Conservation (phyloP, 2,113 vertebrate species). For the Puma concolor region DNA sequence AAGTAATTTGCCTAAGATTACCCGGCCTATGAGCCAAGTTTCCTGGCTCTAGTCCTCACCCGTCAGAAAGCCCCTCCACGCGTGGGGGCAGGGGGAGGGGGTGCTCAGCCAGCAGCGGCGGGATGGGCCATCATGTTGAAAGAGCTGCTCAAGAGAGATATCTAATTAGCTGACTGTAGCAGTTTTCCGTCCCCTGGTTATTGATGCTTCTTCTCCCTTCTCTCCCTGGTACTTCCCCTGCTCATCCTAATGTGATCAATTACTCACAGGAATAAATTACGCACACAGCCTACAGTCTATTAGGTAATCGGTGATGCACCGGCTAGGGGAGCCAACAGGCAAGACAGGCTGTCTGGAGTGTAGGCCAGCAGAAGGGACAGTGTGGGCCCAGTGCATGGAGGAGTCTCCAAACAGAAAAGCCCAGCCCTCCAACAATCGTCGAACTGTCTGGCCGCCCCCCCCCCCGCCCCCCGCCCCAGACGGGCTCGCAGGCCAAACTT, state of each 20-base stretch:
- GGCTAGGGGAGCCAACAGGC: conserved; percentile 14
- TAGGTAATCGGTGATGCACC: conserved; percentile 11
- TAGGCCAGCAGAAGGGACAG: neutral
- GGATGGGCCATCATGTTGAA: neutral
- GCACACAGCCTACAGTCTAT: conserved; percentile 60
- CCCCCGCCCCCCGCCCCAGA: neutral
- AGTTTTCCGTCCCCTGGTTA: conserved; percentile 26
- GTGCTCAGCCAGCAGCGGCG: neutral
- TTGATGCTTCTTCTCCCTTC: conserved; percentile 39
- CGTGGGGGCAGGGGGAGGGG: neutral
- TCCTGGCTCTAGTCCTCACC: neutral
- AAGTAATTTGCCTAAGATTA: neutral
- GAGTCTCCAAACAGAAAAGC: neutral
- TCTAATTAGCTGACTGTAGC: conserved; percentile 54
- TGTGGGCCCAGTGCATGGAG: neutral
- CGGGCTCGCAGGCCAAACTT: conserved; percentile 14
- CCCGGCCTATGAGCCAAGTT: neutral
- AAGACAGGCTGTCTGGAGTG: conserved; percentile 38
- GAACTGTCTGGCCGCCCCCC: neutral
- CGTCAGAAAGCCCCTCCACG: neutral
- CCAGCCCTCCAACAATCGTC: neutral
- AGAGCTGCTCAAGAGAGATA: conserved; percentile 20
- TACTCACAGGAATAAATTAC: conserved; percentile 64
- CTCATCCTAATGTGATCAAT: conserved; percentile 65
- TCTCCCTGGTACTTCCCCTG: conserved; percentile 37